Evolutionary conservation across 1,140 invertebrate species (phyloP).

Genomic region (Saxidomus purpurata): DNA sequence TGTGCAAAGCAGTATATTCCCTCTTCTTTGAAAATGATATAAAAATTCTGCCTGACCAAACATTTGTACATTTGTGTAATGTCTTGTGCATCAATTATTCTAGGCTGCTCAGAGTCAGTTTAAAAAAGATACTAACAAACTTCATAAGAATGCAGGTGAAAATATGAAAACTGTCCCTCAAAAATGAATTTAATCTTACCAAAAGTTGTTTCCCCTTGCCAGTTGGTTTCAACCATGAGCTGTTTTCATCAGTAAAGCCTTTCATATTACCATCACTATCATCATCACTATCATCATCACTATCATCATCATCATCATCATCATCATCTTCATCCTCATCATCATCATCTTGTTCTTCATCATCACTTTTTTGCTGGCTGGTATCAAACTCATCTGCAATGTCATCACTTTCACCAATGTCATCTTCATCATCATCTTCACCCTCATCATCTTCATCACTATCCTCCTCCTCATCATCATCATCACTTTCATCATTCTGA

Average conservation of each 20-base stretch:
- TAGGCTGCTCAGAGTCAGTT: no score
- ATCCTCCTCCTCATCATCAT: conserved; percentile 44
- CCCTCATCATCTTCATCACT: conserved; percentile 23
- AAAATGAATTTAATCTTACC: no score
- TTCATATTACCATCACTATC: conserved; percentile 60
- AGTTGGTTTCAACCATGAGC: conserved; percentile 89
- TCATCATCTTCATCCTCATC: neutral
- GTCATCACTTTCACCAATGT: conserved; percentile 7
- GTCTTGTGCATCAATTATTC: no score
- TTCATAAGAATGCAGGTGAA: no score
- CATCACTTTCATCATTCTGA: conserved; percentile 1
- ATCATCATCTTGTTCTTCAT: conserved; percentile 33
- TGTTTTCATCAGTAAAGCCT: conserved; percentile 91
- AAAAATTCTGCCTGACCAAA: no score
- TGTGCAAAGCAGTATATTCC: no score
- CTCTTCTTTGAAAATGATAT: no score
- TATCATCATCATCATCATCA: conserved; percentile 41
- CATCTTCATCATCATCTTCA: conserved; percentile 34
- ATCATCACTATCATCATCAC: conserved; percentile 46
- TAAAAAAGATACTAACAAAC: no score
- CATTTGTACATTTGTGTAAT: no score
- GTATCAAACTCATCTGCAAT: neutral
- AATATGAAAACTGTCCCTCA: no score
- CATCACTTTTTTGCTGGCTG: neutral
- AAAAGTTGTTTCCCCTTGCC: conserved; percentile 53